These are phyloP conservation scores for Fistularia commersonii DNA, from an alignment of 2,797 vertebrate species.

Conservation along the genomic window DNA sequence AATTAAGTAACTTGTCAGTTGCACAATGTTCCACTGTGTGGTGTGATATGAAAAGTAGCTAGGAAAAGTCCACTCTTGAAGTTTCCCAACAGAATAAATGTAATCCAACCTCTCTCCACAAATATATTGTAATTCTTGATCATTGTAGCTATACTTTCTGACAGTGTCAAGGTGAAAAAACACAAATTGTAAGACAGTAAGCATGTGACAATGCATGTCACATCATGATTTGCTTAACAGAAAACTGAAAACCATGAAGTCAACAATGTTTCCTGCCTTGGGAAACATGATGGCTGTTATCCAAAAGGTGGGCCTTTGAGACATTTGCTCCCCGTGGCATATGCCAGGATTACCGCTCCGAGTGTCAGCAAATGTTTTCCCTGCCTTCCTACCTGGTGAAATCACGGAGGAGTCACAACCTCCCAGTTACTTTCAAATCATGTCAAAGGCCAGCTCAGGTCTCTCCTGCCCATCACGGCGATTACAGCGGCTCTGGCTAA, in stretches of 20 bases:
- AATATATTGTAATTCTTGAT: not conserved
- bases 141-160: not conserved
- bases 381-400: slow-evolving; percentile 46
- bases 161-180: not conserved
- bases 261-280: not conserved
- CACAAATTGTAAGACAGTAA: too few species aligned
- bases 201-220: too few species aligned
- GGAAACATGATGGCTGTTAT: slow-evolving; percentile 42
- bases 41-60: too few species aligned
- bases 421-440: slow-evolving; percentile 34
- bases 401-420: slow-evolving; percentile 14
- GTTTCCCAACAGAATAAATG: too few species aligned
- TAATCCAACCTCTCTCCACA: too few species aligned
- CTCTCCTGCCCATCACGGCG: slow-evolving; percentile 42
- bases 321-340: slow-evolving; percentile 72
- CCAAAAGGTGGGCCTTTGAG: slow-evolving; percentile 64
- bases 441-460: slow-evolving; percentile 25
- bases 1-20: too few species aligned
- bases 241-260: too few species aligned
- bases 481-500: slow-evolving; percentile 30
- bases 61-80: too few species aligned
- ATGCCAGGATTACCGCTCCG: slow-evolving; percentile 64
- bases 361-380: slow-evolving; percentile 60
- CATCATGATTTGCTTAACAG: too few species aligned
- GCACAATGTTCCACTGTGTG: too few species aligned